Evolutionary conservation across 2,888 invertebrate species (phyloP), one percentile per base, ranked within the genome.

Genomic region (Cosmopolites sordidus): DNA sequence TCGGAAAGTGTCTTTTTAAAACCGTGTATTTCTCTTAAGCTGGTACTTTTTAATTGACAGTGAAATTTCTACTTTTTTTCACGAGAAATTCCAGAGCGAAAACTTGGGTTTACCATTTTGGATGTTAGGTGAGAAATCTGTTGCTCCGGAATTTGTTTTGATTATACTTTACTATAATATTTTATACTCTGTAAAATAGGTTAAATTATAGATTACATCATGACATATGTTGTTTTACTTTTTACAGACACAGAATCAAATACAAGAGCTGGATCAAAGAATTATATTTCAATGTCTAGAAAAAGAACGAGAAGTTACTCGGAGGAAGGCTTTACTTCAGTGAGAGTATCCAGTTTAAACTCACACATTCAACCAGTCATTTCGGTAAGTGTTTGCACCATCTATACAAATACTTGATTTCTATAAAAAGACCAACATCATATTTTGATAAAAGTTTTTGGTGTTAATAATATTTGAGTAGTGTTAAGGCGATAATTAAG

Each of bases 301-400:
- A 75, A 75, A 67, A 66, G 74, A 54, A 70, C 71, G 11, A 68
- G 73, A 61, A 74, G 73, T 61, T 68, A 70, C 48, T 73, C 73
- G 8, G 73, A 73, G 61, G 72, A 73, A 45, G 63, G 67, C 22
- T 58, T 68, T 48, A 58, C 63, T 27, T 45, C 57, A 5, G 37
- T 56, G 6, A 44, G 52, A 43, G 16, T 43, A 12, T 2, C 11
- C 33, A 33, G 12, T n/a, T 33, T 33, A 33, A 33, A 11, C 11
- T 9, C 33, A 5, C 33, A 33, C n/a, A 52, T 64, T 43, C 64
- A 64, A 49, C 57, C 60, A 12, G 17, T 65, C 16, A 56, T 58
- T 17, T 58, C 59, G 51, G 65, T 65, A 61, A 64, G 65, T 63
- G n/a, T n/a, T n/a, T n/a, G n/a, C n/a, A n/a, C n/a, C n/a, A n/a